Evolutionary conservation across 2,113 vertebrate genomes (phyloP).

Genomic region (Trochalopteron elliotii): DNA sequence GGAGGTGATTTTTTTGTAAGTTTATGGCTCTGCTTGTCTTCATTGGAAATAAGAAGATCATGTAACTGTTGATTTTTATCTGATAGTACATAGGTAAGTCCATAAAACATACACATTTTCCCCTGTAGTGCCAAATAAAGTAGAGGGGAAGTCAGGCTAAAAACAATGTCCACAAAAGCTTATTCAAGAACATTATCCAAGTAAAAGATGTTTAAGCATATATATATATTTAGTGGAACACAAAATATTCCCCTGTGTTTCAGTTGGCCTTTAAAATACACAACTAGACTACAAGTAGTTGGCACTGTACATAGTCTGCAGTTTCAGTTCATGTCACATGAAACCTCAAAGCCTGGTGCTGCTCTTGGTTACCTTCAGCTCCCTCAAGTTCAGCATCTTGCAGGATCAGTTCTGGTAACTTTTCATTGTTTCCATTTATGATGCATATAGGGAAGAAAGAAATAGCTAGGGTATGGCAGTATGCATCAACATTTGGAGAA

Average conservation of each 20-base stretch:
- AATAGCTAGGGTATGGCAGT: neutral
- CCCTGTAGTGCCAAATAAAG: neutral
- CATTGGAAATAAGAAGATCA: neutral
- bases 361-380: neutral
- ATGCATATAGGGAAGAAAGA: neutral
- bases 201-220: neutral
- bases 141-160: accelerated
- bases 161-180: neutral
- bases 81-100: neutral
- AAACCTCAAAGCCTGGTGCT: neutral
- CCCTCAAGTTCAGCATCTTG: neutral
- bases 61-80: neutral
- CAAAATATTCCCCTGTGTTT: neutral
- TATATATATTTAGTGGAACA: neutral
- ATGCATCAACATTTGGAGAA: neutral
- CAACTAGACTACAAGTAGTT: neutral
- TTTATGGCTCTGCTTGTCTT: neutral
- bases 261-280: neutral
- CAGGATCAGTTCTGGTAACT: neutral
- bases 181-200: neutral
- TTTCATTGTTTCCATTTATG: neutral
- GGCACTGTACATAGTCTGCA: neutral
- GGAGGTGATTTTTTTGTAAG: neutral
- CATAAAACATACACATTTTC: neutral
- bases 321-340: neutral